Percentiles rank a stretch among this genome's conserved stretches.
Evolutionary conservation across 1,140 invertebrate genomes (phyloP).

Genomic region (Atta cephalotes): DNA sequence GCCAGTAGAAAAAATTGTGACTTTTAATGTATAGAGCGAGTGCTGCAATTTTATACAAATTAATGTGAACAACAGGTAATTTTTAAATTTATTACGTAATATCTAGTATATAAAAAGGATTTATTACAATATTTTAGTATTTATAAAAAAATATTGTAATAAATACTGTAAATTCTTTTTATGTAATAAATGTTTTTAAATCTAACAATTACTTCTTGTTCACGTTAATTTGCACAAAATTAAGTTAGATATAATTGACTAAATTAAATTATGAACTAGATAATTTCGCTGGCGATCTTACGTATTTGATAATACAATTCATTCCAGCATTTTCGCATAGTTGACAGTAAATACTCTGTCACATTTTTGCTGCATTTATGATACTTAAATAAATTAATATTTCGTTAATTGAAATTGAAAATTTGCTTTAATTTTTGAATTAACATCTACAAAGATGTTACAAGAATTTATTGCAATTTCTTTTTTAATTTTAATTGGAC

Average conservation of each 20-base stretch:
- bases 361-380: constrained; percentile 76
- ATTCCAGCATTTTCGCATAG: constrained; percentile 78
- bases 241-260: constrained; percentile 71
- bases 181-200: no score
- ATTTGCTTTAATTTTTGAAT: constrained; percentile 54
- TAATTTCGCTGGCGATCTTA: constrained; percentile 83
- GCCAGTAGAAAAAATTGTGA: constrained; percentile 61
- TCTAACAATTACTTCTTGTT: no score
- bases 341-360: constrained; percentile 69
- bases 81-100: no score
- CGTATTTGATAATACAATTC: constrained; percentile 80
- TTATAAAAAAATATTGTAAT: no score
- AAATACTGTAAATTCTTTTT: no score
- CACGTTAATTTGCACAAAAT: no score
- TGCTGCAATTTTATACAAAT: constrained; percentile 13
- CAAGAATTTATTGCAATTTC: constrained; percentile 21
- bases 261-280: constrained; percentile 74
- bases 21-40: constrained; percentile 65
- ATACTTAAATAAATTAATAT: constrained; percentile 76
- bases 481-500: background rate
- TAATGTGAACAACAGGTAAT: no score
- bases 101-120: no score
- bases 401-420: constrained; percentile 67
- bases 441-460: constrained; percentile 10
- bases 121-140: no score